Evolutionary conservation across 2,113 vertebrate species (phyloP).

Genomic region (Columba livia): DNA sequence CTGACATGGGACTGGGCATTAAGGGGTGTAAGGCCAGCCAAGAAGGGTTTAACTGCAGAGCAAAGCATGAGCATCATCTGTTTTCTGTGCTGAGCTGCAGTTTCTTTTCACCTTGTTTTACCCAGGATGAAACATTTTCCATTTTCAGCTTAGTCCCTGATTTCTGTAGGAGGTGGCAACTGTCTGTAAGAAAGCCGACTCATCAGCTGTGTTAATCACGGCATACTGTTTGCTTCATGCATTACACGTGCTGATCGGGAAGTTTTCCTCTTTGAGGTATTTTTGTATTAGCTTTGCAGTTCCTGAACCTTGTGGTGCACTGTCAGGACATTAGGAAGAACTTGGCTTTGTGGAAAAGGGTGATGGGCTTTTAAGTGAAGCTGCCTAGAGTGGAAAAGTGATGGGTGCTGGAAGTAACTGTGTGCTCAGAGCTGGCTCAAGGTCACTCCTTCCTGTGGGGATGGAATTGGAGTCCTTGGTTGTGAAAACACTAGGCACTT

Average conservation of each 20-base stretch:
- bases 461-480: neutral
- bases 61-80: neutral
- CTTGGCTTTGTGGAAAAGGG: neutral
- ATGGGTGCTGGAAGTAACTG: neutral
- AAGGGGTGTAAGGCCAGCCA: neutral
- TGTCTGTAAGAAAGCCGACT: neutral
- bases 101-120: conserved; percentile 8
- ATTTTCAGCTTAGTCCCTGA: neutral
- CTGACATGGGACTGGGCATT: neutral
- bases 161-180: neutral
- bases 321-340: neutral
- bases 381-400: neutral
- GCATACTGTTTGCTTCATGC: neutral
- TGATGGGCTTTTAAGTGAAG: neutral
- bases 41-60: neutral
- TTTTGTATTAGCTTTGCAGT: neutral
- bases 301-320: neutral
- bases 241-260: neutral
- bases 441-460: neutral
- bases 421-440: neutral
- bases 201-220: neutral
- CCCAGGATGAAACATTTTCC: neutral
- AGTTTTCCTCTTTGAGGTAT: neutral
- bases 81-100: neutral
- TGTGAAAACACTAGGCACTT: neutral